A percentile compares a stretch with the other conserved stretches of the same genome.
Conservation (phyloP, 2,113 vertebrate genomes). For the Crotalus helleri region DNA sequence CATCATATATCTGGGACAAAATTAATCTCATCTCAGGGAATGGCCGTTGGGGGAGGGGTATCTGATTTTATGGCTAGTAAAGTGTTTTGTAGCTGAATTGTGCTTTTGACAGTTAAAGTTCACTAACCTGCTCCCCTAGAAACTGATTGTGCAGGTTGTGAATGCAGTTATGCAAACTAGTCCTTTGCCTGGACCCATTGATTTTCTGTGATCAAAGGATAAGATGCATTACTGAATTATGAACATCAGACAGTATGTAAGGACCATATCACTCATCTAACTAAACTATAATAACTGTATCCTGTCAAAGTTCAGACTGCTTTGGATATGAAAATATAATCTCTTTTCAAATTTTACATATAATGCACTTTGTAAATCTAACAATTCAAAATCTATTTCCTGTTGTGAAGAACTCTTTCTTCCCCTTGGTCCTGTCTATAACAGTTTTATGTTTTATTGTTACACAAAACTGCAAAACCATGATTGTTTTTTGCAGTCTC, state of each 20-base stretch:
- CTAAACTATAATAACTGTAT: not conserved
- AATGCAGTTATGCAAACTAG: not conserved
- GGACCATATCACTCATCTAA: not conserved
- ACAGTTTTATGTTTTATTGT: not conserved
- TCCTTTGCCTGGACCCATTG: not conserved
- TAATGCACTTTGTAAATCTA: constrained; percentile 5
- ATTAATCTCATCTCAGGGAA: constrained; percentile 34
- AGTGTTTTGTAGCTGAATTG: constrained; percentile 31
- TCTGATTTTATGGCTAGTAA: not conserved
- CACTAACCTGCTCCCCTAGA: not conserved
- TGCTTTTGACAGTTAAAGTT: constrained; percentile 7
- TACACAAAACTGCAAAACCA: not conserved
- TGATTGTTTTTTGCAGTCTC: not conserved
- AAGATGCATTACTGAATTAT: not conserved
- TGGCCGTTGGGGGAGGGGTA: not conserved
- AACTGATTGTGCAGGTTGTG: not conserved
- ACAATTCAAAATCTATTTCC: constrained; percentile 15
- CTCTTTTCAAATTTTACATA: constrained; percentile 19
- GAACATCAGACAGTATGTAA: not conserved
- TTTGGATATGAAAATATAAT: constrained; percentile 6
- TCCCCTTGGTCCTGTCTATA: not conserved
- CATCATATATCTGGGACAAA: constrained; percentile 50
- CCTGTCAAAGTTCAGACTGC: constrained; percentile 8
- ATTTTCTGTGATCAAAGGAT: not conserved
- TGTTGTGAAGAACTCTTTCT: not conserved